Base-by-base conservation (phyloP, 2,113 vertebrate genomes). In the rat (Rattus norvegicus) region DNA sequence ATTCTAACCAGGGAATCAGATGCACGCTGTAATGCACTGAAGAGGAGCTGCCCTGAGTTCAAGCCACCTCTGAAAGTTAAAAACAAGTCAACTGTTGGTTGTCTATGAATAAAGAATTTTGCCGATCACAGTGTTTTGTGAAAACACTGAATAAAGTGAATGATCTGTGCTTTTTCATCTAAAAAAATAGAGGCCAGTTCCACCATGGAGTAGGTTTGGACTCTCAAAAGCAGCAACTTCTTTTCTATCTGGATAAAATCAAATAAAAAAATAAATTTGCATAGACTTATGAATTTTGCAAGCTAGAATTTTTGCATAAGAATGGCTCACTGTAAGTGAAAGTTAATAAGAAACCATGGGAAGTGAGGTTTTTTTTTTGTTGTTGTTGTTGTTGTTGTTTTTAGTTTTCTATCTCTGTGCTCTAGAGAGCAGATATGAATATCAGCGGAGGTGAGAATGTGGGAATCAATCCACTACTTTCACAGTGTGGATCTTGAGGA, bases 1-100 rank as follows among this genome's bases (percentile, higher is more conserved):
- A 49, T 80, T 94, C 91, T 92, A 97, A 43, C n/a, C 52, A 26
- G 49, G 86, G 69, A 95, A 91, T 93, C 88, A 95, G 49, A 79
- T 72, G 63, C 26, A 49, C 14, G 59, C 61, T 90, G 4, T 49
- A 88, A 87, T n/a, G 2, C 24, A 72, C n/a, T 95, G 10, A 93
- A 90, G 47, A 69, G 54, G 72, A 65, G 59, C 89, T 97, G 43
- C 69, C 91, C 69, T 93, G 81, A 91, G 70, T 90, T 96, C 85
- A 96, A 79, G 39, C 93, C 94, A 97, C 81, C 97, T 97, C 47
- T 84, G 70, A 91, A 91, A 96, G 86, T 95, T 97, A 95, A 95
- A 97, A 67, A 72, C 93, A 96, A 96, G 73, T 76, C 89, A 95
- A 87, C 96, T 86, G 95, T 95, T 70, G 95, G 95, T 86, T 95